Evolutionary conservation across 1,140 invertebrate species (phyloP).

Genomic region (Scaptomyza montana): DNA sequence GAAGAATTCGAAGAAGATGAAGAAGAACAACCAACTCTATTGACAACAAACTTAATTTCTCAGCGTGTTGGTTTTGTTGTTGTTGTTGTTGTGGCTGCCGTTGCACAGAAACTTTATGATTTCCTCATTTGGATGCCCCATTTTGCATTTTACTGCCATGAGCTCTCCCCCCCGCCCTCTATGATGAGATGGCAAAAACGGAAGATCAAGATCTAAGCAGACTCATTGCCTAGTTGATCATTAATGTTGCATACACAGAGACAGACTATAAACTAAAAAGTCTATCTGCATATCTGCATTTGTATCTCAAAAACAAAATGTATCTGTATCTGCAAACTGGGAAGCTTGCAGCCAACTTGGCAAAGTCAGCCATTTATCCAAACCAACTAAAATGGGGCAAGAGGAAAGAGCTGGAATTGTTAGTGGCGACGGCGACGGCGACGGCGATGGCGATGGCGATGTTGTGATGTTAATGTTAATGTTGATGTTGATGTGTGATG

Average conservation of each 20-base stretch:
- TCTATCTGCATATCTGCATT: neutral
- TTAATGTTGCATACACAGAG: constrained; percentile 57
- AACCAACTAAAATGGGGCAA: neutral
- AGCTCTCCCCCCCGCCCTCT: too few species aligned
- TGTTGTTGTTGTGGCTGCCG: neutral
- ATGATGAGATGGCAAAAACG: neutral
- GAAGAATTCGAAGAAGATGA: neutral
- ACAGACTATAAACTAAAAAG: neutral
- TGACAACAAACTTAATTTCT: constrained; percentile 9
- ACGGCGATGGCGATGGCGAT: neutral
- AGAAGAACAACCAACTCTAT: constrained; percentile 17
- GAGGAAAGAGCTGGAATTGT: constrained; percentile 13
- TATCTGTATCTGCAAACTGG: constrained; percentile 8
- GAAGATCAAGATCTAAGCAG: constrained; percentile 51
- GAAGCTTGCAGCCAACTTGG: constrained; percentile 40
- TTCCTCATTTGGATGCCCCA: constrained; percentile 23
- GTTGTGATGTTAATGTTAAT: neutral
- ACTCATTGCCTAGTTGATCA: constrained; percentile 52
- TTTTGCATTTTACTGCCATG: constrained; percentile 27
- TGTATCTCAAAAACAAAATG: neutral
- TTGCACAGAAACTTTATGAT: constrained; percentile 4
- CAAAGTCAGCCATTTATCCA: constrained; percentile 67
- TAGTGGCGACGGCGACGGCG: constrained; percentile 11
- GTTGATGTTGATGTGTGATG: constrained; percentile 60
- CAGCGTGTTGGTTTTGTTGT: neutral